phyloP scores from a whole-genome alignment of 2,113 vertebrate genomes.

The Poeciliopsis retropinna region DNA sequence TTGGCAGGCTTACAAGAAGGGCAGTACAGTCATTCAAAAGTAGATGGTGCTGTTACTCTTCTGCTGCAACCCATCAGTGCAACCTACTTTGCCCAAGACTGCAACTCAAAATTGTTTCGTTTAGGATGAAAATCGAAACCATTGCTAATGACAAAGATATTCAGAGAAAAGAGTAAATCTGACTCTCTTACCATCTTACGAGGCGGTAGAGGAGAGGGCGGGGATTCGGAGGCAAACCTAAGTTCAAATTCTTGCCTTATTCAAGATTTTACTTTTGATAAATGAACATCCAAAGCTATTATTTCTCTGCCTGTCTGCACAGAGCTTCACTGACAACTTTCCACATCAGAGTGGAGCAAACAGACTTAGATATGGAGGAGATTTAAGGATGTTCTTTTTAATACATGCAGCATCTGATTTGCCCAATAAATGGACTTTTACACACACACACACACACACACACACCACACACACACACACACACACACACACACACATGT shows the following conservation, averaged over 20 bases:
- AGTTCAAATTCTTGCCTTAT: neutral
- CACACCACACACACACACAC: no score
- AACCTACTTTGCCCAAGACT: neutral
- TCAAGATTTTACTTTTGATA: neutral
- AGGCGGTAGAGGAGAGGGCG: no score
- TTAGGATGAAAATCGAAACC: neutral
- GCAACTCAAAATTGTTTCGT: neutral
- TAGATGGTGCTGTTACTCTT: constrained; percentile 55
- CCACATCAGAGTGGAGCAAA: constrained; percentile 41
- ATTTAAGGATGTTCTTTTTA: constrained; percentile 40
- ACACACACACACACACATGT: no score
- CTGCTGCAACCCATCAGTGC: neutral
- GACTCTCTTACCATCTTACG: no score
- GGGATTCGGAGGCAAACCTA: no score
- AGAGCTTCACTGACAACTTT: constrained; percentile 43
- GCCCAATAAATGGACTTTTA: constrained; percentile 2
- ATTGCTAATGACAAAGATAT: neutral
- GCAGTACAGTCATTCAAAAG: constrained; percentile 29
- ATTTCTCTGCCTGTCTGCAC: constrained; percentile 27
- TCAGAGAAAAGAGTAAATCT: no score
- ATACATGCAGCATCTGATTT: neutral
- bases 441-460: neutral
- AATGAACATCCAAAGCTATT: constrained; percentile 14
- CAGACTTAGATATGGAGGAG: constrained; percentile 27
- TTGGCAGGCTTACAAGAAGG: neutral